Conservation (phyloP, 2,797 vertebrate species). For the Cygnus olor region DNA sequence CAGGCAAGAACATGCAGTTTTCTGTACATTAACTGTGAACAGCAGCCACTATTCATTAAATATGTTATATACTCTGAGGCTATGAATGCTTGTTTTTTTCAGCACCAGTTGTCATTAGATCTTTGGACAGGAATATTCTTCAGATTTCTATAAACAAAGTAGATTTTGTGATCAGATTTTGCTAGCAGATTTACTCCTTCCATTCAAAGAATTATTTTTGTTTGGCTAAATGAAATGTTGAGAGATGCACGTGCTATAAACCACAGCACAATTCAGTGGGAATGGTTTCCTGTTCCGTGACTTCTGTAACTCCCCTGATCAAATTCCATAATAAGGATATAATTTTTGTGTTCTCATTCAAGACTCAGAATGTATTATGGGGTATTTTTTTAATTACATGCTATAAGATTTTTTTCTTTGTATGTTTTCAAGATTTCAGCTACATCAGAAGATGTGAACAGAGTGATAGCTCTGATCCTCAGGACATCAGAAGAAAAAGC, state of each 20-base stretch:
- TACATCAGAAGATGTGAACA: not conserved
- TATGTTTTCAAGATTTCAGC: not conserved
- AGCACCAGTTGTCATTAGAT: not conserved
- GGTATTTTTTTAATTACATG: not conserved
- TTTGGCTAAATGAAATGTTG: not conserved
- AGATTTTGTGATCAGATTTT: not conserved
- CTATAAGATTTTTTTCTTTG: not conserved
- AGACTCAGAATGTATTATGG: rapidly evolving
- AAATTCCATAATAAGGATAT: not conserved
- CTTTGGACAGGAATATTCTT: not conserved
- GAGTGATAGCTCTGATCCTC: not conserved
- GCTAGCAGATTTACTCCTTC: not conserved
- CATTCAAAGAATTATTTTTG: not conserved
- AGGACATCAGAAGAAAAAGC: not conserved
- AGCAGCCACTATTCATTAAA: slow-evolving; percentile 13
- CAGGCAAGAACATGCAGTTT: not conserved
- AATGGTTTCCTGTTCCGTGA: not conserved
- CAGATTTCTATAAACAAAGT: not conserved
- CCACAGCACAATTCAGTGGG: not conserved
- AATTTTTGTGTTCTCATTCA: not conserved
- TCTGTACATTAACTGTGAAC: not conserved
- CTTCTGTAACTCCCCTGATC: not conserved
- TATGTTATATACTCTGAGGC: not conserved
- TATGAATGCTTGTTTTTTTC: rapidly evolving
- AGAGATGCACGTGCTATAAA: not conserved